Evolutionary conservation across 1,140 invertebrate species (phyloP), one percentile per base, ranked within the genome.

Genomic region (Drosophila baimaii): DNA sequence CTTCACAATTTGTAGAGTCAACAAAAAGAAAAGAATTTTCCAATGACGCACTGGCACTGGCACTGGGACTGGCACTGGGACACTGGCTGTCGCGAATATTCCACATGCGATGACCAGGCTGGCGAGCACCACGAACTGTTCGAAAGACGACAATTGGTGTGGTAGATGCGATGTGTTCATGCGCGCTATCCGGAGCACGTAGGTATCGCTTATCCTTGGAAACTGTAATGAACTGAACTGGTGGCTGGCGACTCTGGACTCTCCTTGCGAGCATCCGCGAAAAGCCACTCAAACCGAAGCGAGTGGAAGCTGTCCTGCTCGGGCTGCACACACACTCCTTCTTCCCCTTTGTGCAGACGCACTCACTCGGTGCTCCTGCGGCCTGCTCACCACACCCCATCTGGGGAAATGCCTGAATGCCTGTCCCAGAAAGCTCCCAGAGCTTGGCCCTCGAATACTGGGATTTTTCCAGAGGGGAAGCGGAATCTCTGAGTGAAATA

Each of bases 151-250:
- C 39, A 66, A 66, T 46, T 35, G 39, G 52, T 23, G n/a, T 27
- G 64, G 12, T 9, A 0, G 33, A 25, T 47, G 25, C 29, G 39
- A 44, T 51, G 56, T 29, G 27, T 75, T 64, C 46, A 46, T 70
- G 63, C 81, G 81, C 57, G 57, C 78, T 64, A 10, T 33, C 29
- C 35, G 44, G 66, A 77, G 75, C 65, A 86, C 82, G 75, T 81
- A 58, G 82, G 49, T 80, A 75, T 79, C 82, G 78, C 70, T 56
- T 81, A 86, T 85, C 75, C 78, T 79, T 86, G 82, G 78, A 71
- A 86, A 85, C 75, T 68, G 82, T 79, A 86, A 85, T 84, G 81
- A 84, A 84, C 81, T 86, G 83, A 54, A 54, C 51, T 51, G 65
- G 75, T 66, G 64, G 33, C 61, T 64, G 68, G 71, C 71, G 64